Evolutionary conservation across 2,113 vertebrate genomes (phyloP).

Genomic region (Camelus bactrianus): DNA sequence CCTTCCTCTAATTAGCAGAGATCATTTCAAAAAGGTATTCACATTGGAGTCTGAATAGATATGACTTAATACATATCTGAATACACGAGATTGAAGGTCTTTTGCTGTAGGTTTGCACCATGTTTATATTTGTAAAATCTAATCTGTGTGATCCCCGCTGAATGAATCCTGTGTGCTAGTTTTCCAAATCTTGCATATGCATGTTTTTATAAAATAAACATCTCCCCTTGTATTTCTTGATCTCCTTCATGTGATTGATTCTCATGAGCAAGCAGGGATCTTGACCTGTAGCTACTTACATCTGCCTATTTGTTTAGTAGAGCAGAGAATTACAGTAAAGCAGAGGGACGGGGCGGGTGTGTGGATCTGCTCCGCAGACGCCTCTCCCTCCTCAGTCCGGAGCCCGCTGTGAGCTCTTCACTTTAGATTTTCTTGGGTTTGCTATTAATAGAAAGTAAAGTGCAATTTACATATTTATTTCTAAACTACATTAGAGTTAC

Average conservation of each 20-base stretch:
- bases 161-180: not conserved
- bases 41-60: not conserved
- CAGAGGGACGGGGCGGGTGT: not conserved
- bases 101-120: not conserved
- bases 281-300: conserved; percentile 6
- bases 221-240: not conserved
- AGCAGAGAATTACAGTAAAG: not conserved
- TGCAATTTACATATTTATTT: not conserved
- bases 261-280: not conserved
- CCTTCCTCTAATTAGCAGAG: not conserved
- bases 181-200: conserved; percentile 37
- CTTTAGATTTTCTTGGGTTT: conserved; percentile 16
- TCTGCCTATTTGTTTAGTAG: conserved; percentile 14
- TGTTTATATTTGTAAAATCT: not conserved
- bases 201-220: not conserved
- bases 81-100: not conserved
- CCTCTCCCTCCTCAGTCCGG: not conserved
- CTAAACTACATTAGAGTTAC: not conserved
- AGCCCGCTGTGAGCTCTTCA: not conserved
- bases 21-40: not conserved
- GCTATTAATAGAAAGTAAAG: not conserved
- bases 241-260: conserved; percentile 51
- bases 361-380: not conserved
- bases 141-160: not conserved
- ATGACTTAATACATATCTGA: not conserved